These are phyloP conservation scores for Geococcyx californianus DNA, from an alignment of 2,113 vertebrate genomes.

Conservation along the genomic window DNA sequence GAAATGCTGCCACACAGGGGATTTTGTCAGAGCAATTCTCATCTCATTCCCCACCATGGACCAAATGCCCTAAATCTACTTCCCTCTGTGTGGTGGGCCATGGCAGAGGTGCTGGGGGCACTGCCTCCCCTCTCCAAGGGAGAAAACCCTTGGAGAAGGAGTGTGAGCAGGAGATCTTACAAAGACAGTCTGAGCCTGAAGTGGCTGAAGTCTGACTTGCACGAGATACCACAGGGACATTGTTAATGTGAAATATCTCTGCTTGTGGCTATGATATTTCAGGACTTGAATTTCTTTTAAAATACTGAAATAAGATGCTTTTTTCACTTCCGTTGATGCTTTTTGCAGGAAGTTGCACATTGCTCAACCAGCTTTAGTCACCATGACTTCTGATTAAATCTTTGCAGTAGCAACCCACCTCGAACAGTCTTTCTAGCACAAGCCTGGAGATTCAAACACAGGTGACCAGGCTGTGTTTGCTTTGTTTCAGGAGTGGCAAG, in stretches of 20 bases:
- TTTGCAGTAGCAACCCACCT: not conserved
- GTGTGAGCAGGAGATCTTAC: not conserved
- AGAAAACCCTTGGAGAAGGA: not conserved
- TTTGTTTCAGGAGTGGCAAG: not conserved
- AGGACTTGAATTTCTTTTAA: not conserved
- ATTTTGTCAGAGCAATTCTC: not conserved
- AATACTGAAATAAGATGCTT: not conserved
- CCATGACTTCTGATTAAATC: not conserved
- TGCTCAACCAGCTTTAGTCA: not conserved
- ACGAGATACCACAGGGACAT: not conserved
- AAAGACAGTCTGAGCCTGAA: not conserved
- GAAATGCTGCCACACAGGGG: constrained; percentile 59
- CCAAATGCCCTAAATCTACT: not conserved
- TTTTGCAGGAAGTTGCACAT: not conserved
- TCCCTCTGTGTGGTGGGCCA: not conserved
- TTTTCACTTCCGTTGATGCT: not conserved
- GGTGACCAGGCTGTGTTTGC: not conserved
- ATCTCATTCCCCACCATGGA: not conserved
- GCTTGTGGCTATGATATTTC: not conserved
- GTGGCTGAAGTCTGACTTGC: not conserved
- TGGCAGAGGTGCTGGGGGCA: not conserved
- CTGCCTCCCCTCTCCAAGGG: not conserved
- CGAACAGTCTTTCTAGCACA: fast-evolving
- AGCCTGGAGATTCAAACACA: not conserved
- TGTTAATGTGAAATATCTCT: not conserved